Evolutionary conservation across 2,888 invertebrate genomes (phyloP).

Genomic region (Tortricodes alternella): DNA sequence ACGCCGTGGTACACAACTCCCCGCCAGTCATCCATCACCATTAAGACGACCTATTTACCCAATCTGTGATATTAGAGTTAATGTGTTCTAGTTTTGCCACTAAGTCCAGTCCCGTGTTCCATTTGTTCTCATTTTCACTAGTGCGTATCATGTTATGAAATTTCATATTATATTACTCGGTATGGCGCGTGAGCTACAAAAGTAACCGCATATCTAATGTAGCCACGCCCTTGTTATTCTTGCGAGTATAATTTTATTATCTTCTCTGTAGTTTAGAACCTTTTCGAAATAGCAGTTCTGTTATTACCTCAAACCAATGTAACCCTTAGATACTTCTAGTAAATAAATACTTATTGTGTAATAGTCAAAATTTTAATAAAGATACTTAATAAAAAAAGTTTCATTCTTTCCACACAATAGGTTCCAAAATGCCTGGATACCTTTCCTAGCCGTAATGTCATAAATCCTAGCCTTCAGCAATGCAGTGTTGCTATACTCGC

Average conservation of each 20-base stretch:
- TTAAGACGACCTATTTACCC: conserved; percentile 54
- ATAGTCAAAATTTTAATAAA: conserved; percentile 19
- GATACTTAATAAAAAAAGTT: neutral
- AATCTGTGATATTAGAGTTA: conserved; percentile 70
- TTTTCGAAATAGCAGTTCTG: neutral
- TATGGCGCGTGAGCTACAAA: conserved; percentile 8
- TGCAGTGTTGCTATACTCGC: neutral
- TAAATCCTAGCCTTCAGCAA: neutral
- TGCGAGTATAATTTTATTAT: conserved; percentile 2
- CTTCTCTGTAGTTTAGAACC: neutral
- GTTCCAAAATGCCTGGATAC: neutral
- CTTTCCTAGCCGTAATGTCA: neutral
- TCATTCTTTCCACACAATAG: neutral
- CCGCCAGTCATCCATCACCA: conserved; percentile 78
- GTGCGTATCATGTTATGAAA: conserved; percentile 34
- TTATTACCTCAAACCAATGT: neutral
- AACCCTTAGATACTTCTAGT: conserved; percentile 12
- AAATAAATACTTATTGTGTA: conserved; percentile 17
- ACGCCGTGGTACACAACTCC: conserved; percentile 78
- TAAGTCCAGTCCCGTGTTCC: conserved; percentile 52
- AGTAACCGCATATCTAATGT: conserved; percentile 7
- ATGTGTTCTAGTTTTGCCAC: conserved; percentile 35
- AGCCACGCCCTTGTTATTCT: conserved; percentile 16
- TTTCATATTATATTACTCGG: conserved; percentile 22
- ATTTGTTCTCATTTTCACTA: conserved; percentile 51